A percentile compares a stretch with the other conserved stretches of the same genome.
phyloP scores from a whole-genome alignment of 2,888 invertebrate genomes.

The Lumbricus terrestris region DNA sequence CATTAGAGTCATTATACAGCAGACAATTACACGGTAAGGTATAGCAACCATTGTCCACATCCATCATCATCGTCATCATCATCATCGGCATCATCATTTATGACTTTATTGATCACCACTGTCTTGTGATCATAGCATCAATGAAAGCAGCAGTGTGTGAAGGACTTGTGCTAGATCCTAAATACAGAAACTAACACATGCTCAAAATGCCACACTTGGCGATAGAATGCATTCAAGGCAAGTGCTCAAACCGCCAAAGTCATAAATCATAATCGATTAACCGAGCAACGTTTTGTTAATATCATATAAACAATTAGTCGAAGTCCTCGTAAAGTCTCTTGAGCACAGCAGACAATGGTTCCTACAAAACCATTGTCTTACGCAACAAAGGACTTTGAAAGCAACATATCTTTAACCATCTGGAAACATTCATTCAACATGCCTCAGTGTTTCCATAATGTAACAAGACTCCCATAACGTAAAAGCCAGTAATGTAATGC shows the following conservation, averaged over 20 bases:
- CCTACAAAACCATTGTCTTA: no score
- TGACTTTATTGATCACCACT: background rate
- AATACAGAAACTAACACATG: background rate
- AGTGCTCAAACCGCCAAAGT: background rate
- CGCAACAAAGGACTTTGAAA: background rate
- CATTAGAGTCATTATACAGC: background rate
- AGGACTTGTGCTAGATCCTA: background rate
- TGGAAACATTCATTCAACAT: background rate
- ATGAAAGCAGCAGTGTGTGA: background rate
- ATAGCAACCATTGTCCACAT: background rate
- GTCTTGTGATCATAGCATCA: background rate
- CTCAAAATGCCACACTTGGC: background rate
- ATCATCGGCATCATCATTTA: background rate
- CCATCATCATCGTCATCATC: background rate
- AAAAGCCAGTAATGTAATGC: background rate
- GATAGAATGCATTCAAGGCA: no score
- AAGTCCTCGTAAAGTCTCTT: no score
- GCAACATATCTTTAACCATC: background rate
- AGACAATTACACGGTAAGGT: background rate
- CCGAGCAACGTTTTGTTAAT: background rate
- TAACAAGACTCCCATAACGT: no score
- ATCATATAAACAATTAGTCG: background rate
- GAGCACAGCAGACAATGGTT: no score
- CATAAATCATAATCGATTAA: background rate
- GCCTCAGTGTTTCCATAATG: background rate